Evolutionary conservation across 2,888 invertebrate genomes (phyloP), one percentile per base, ranked within the genome.

Genomic region (Xylota segnis): DNA sequence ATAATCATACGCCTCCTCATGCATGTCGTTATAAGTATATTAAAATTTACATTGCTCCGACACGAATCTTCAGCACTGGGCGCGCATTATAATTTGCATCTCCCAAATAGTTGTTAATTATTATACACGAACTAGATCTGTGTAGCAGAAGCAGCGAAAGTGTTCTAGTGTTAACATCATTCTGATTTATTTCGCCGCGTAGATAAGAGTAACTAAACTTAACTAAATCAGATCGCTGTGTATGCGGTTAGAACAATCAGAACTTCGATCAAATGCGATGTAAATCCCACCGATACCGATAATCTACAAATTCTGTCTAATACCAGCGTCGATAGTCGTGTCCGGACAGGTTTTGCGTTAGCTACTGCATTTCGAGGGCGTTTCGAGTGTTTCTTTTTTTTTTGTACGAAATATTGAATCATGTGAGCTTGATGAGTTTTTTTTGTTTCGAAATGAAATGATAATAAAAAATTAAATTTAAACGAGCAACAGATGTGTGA

Each of bases 81-180:
- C 29, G 65, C 50, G 4, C 14, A 56, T 61, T 43, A 29, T 37
- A 37, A 34, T 66, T 65, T 71, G 52, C 32, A 65, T 72, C 58
- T 50, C 54, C 14, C 45, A 65, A 65, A 58, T 59, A 37, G 59
- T 65, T 63, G 71, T 63, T 72, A 78, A 71, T 65, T 71, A 14
- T 27, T n/a, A n/a, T n/a, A n/a, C n/a, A 58, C 14, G 27, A 56
- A 63, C 56, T 54, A 18, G 29, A 1, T 18, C 10, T 37, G 10
- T 10, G 37, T 10, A 23, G 16, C 4, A 29, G 27, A 16, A 61
- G 54, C 9, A 52, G 40, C 34, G 14, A 7, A n/a, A 40, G 14
- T 34, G 10, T 16, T 58, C 34, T n/a, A n/a, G 4, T 29, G 37
- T 14, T n/a, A 47, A 47, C 29, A 27, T 7, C 34, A 50, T 14